Evolutionary conservation across 2,113 vertebrate genomes (phyloP), one percentile per base, ranked within the genome.

Genomic region (Narcine bancroftii): DNA sequence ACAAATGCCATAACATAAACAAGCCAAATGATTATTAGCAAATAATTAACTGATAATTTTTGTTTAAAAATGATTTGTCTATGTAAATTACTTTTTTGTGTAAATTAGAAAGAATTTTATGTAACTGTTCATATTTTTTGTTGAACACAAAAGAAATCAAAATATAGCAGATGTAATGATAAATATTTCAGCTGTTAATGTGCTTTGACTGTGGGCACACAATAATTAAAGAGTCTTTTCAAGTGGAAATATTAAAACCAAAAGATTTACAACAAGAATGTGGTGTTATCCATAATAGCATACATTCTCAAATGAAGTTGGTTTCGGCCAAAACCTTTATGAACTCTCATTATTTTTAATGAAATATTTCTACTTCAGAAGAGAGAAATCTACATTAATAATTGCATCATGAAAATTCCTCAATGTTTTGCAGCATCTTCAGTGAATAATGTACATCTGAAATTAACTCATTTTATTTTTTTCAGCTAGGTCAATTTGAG

Each of bases 271-370:
- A 33, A 10, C 11, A 91, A 10, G 63, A 66, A 45, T 91, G n/a
- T n/a, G 60, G 56, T 87, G 81, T 85, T 26, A 85, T 39, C 33
- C 53, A 85, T 17, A 85, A 36, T 60, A 21, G 53, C 15, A 21
- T 7, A 63, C 13, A 6, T 60, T 87, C 17, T 87, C 53, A 87
- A 36, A 87, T 60, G 81, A 26, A 53, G 47, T 0, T 53, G 29
- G 79, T 66, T 66, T 63, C n/a, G 33, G 21, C n/a, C n/a, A 42
- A 1, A 89, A 89, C 42, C 17, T 26, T 89, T 89, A 11, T 6
- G 17, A 89, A 42, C 65, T 89, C 47, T 83, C 79, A 83, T 33
- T 83, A 26, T 72, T 72, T 71, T 72, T 72, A 53, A 81, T 83
- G 9, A 53, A 26, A 53, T 53, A 15, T 83, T 3, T 53, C 26